Conservation (phyloP, 64 coral and sea anemone species). For the Exaiptasia diaphana region DNA sequence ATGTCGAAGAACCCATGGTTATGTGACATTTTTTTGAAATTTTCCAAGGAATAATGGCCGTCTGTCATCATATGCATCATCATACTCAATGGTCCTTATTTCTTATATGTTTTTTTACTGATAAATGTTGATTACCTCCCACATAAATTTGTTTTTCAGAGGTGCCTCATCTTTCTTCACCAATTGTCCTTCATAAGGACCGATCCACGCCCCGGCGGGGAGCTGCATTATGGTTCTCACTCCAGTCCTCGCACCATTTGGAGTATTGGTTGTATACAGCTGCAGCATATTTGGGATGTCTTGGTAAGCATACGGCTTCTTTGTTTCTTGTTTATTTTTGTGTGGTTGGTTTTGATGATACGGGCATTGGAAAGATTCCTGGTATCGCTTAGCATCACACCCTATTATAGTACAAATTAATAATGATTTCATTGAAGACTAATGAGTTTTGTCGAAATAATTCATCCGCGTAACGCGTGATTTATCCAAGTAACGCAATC, state of each 20-base stretch:
- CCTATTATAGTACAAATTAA: background rate
- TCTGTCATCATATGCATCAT: background rate
- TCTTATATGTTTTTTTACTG: too few relatives aligned
- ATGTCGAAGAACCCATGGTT: background rate
- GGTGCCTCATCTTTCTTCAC: background rate
- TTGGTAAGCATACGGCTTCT: background rate
- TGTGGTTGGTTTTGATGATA: background rate
- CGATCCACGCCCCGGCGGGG: constrained; percentile 56
- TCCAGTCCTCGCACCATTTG: background rate
- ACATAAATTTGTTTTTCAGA: constrained; percentile 40
- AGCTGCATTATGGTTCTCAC: constrained; percentile 2
- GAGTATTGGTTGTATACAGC: constrained; percentile 19
- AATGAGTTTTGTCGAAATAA: background rate
- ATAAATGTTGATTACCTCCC: too few relatives aligned
- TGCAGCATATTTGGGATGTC: constrained; percentile 21
- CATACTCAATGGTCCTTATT: background rate
- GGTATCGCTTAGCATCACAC: constrained; percentile 1
- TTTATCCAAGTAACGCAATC: background rate
- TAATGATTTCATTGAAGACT: background rate
- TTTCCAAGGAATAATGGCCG: too few relatives aligned
- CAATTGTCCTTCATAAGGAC: constrained; percentile 49
- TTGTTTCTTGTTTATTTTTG: background rate
- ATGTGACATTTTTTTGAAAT: background rate
- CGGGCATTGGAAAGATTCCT: constrained; percentile 6
- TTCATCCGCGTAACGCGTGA: background rate